Base-by-base conservation (phyloP, 2,888 invertebrate genomes). In the Cepaea hortensis region DNA sequence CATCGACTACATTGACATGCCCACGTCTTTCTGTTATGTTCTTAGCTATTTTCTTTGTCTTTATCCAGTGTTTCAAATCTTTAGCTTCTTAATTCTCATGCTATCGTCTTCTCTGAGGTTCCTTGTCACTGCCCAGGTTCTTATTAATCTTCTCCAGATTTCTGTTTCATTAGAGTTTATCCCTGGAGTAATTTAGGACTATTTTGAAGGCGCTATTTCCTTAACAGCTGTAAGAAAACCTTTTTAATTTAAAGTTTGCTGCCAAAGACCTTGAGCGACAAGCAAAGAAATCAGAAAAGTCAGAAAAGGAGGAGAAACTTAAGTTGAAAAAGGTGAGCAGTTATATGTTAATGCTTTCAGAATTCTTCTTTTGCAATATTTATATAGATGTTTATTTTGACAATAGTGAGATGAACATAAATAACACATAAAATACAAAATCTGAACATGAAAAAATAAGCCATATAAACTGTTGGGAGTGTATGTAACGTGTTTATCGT, bases 181-280 rank as follows among this genome's bases (percentile, higher is more conserved):
- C 5, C 15, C 15, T 73, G 11, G 35, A 46, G 15, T 23, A 23
- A 48, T 48, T 48, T 5, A 13, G 4, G 23, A 79, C 77, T 18
- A 50, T 46, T 48, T 11, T 48, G 55, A 65, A 7, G 11, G 55
- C 5, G 23, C 5, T 3, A 23, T 86, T 86, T 87, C 81, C 88
- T 87, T 90, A 87, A 88, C 81, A 15, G 23, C 61, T 72, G 4
- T 11, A 20, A 94, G 94, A 94, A 90, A 93, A 99, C 95, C 96
- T 99, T 86, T 99, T 99, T 95, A 99, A 99, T 96, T 96, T 99
- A 93, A 99, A 98, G 95, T 99, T 99, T 96, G 99, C 99, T 89
- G 98, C 98, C 0, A 99, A 99, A 95, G 99, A 99, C 93, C 95
- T 99, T 35, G 98, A 99, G 94, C 95, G 99, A 89, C 98, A 98